Evolutionary conservation across 2,113 vertebrate species (phyloP), one percentile per base, ranked within the genome.

Genomic region (Tragelaphus scriptus): DNA sequence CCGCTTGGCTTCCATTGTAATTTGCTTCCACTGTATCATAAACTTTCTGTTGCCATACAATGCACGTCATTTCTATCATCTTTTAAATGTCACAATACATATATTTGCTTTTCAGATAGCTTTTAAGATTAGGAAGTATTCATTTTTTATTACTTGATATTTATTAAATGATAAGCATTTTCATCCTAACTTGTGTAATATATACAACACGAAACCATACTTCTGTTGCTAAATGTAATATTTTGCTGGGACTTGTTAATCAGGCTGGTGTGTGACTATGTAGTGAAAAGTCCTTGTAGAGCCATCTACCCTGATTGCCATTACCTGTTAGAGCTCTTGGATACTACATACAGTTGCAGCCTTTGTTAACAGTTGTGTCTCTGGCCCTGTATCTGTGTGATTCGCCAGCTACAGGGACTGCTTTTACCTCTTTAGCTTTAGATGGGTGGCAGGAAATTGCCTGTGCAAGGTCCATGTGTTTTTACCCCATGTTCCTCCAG

Each of bases 191-290:
- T 85, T 80, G 10, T 86, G 10, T 68, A 85, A 15, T 84, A 55
- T 61, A 8, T 89, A 28, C 12, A 63, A 15, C 26, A 91, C 15
- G 44, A 94, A 94, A 30, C 40, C 12, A 5, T 88, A 23, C 56
- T 87, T 87, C 82, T 96, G 51, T 80, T 95, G 47, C 30, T 85
- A 96, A 93, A 63, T 88, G 91, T 71, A 95, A 19, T 6, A 16
- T 91, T n/a, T 14, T 91, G 13, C 49, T 85, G 3, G 14, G 28
- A 61, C 16, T 87, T 10, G 0, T 58, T 91, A 71, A 75, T 87
- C 0, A 13, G 90, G 61, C 9, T 12, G 55, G 15, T 59, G 16
- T 85, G 30, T 89, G 68, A 16, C 63, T 75, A 44, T 65, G n/a
- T 53, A 92, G n/a, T 97, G 17, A 11, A 44, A 44, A 28, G 44